phyloP scores from a whole-genome alignment of 2,113 vertebrate species.

The Ivindomyrus marchei region DNA sequence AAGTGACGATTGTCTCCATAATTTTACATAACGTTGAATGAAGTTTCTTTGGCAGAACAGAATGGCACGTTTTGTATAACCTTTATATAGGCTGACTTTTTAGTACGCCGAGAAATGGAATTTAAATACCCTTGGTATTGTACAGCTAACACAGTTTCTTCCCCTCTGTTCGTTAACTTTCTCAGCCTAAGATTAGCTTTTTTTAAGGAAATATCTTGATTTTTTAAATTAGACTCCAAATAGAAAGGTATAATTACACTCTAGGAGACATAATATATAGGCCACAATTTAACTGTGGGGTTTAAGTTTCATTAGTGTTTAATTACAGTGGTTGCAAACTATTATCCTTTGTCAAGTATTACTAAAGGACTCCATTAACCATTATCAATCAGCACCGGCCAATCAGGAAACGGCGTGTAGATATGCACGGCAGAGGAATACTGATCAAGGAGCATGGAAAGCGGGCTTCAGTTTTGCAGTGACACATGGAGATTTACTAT shows the following conservation, averaged over 20 bases:
- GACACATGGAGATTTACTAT: not conserved
- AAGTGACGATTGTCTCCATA: conserved; percentile 6
- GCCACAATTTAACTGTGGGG: conserved; percentile 32
- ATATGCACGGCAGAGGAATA: not conserved
- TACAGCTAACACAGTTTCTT: not conserved
- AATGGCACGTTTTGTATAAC: not conserved
- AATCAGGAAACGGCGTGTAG: not conserved
- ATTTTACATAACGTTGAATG: not conserved
- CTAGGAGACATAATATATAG: conserved; percentile 31
- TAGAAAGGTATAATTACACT: conserved; percentile 37
- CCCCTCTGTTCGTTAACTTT: not conserved
- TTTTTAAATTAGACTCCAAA: conserved; percentile 25
- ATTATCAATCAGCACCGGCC: conserved; percentile 17
- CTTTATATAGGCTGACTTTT: conserved; percentile 2
- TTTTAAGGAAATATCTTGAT: not conserved
- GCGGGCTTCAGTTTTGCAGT: not conserved
- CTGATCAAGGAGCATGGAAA: not conserved
- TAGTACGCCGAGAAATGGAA: not conserved
- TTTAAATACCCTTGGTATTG: not conserved
- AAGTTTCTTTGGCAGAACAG: not conserved
- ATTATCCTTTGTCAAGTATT: conserved; percentile 32
- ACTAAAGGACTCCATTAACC: conserved; percentile 24
- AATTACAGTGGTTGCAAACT: conserved; percentile 33
- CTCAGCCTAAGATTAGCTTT: not conserved
- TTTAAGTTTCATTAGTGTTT: conserved; percentile 43